A percentile compares a stretch with the other conserved stretches of the same genome.
phyloP scores from a whole-genome alignment of 2,888 invertebrate genomes.

The Callyntrura guangdongensis region DNA sequence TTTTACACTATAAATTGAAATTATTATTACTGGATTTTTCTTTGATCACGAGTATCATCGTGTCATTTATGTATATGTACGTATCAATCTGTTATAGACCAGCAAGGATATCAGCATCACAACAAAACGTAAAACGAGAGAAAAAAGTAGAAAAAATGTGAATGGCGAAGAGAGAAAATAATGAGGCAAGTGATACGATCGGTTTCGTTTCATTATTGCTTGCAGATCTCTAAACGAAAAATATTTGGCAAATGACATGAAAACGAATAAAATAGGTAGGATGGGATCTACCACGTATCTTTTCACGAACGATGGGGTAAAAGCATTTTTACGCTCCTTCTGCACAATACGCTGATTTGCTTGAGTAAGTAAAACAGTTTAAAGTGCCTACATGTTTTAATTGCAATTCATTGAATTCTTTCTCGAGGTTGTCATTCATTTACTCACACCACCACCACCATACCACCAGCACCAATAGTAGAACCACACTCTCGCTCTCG shows the following conservation, averaged over 20 bases:
- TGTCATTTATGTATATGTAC: neutral
- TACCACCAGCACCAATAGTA: neutral
- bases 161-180: neutral
- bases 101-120: too few species aligned
- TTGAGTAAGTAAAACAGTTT: constrained; percentile 55
- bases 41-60: neutral
- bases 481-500: neutral
- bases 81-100: neutral
- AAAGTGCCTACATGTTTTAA: constrained; percentile 50
- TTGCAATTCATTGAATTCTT: constrained; percentile 74
- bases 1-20: constrained; percentile 59
- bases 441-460: neutral
- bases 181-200: constrained; percentile 19
- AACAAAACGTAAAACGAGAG: neutral
- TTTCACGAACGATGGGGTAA: neutral
- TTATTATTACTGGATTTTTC: constrained; percentile 60
- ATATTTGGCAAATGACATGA: constrained; percentile 48
- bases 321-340: constrained; percentile 8
- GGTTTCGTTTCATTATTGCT: constrained; percentile 12
- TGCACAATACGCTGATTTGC: constrained; percentile 41
- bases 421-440: constrained; percentile 64
- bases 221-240: neutral
- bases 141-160: neutral
- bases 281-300: constrained; percentile 29
- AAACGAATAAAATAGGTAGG: constrained; percentile 22